phyloP scores from a whole-genome alignment of 2,113 vertebrate genomes.

The Synchiropus splendidus region DNA sequence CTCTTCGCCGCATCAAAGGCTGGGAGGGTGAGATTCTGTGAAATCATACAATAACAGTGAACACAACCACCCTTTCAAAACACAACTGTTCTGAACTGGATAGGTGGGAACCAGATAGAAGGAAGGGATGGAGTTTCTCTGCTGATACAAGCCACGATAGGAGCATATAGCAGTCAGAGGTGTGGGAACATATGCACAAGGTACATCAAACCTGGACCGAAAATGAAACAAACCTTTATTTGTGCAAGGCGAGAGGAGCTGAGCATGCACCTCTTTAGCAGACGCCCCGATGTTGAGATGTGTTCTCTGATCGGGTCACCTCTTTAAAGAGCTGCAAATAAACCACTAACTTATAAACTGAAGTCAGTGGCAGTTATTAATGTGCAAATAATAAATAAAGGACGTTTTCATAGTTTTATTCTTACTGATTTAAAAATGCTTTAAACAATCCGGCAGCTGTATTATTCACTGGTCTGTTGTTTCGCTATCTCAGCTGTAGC shows the following conservation, averaged over 20 bases:
- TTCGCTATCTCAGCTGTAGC: too few species aligned
- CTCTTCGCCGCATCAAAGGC: conserved; percentile 57
- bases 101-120: conserved; percentile 52
- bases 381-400: too few species aligned
- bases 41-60: conserved; percentile 61
- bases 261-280: conserved; percentile 1
- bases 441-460: too few species aligned
- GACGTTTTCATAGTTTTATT: too few species aligned
- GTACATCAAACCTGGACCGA: conserved; percentile 7
- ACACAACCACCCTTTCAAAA: conserved; percentile 64
- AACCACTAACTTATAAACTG: too few species aligned
- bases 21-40: conserved; percentile 57
- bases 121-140: conserved; percentile 49
- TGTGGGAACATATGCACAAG: conserved; percentile 23
- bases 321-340: too few species aligned
- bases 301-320: too few species aligned
- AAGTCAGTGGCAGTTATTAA: too few species aligned
- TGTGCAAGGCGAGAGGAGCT: conserved; percentile 6
- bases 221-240: conserved; percentile 11
- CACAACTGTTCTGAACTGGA: conserved; percentile 50
- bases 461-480: too few species aligned
- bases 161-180: conserved; percentile 25
- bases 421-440: too few species aligned
- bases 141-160: conserved; percentile 44
- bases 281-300: conserved; percentile 7